A percentile compares a stretch with the other conserved stretches of the same genome.
These are phyloP conservation scores for Phenganax subtilis DNA, from an alignment of 92 coral and sea anemone genomes.

Conservation along the genomic window DNA sequence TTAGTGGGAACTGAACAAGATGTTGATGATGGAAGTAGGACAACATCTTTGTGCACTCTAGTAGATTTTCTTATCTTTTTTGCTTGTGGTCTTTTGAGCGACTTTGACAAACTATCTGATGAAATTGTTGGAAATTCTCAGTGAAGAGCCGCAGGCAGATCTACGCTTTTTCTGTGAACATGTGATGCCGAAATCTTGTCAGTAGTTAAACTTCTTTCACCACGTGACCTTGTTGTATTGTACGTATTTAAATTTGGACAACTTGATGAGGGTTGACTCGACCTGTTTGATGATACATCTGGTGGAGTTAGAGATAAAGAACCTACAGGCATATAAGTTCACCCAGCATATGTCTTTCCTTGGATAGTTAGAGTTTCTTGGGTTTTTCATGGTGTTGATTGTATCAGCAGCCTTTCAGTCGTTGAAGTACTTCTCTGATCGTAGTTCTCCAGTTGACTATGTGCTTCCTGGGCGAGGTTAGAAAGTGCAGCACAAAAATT, in stretches of 20 bases:
- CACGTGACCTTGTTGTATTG: not conserved
- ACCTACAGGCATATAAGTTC: constrained; percentile 9
- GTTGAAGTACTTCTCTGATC: constrained; percentile 32
- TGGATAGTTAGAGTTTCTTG: constrained; percentile 18
- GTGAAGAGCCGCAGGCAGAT: constrained; percentile 44
- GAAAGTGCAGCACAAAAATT: constrained; percentile 46
- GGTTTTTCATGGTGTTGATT: constrained; percentile 18
- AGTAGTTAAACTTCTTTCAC: not conserved
- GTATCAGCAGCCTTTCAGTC: constrained; percentile 45
- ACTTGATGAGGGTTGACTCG: not conserved
- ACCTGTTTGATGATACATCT: not conserved
- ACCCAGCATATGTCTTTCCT: constrained; percentile 20
- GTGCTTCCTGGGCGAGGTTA: constrained; percentile 52
- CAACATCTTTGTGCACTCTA: constrained; percentile 47
- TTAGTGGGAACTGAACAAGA: constrained; percentile 53
- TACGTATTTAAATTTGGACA: constrained; percentile 20
- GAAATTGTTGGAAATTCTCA: constrained; percentile 51
- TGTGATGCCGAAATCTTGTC: not conserved
- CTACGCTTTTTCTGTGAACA: constrained; percentile 25
- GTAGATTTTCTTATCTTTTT: constrained; percentile 39
- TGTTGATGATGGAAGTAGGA: constrained; percentile 48
- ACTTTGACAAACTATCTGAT: constrained; percentile 23
- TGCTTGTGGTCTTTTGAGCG: constrained; percentile 44
- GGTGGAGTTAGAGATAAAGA: constrained; percentile 2
- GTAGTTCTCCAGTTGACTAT: constrained; percentile 43